Evolutionary conservation across 2,888 invertebrate species (phyloP).

Genomic region (Cynaeus angustus): DNA sequence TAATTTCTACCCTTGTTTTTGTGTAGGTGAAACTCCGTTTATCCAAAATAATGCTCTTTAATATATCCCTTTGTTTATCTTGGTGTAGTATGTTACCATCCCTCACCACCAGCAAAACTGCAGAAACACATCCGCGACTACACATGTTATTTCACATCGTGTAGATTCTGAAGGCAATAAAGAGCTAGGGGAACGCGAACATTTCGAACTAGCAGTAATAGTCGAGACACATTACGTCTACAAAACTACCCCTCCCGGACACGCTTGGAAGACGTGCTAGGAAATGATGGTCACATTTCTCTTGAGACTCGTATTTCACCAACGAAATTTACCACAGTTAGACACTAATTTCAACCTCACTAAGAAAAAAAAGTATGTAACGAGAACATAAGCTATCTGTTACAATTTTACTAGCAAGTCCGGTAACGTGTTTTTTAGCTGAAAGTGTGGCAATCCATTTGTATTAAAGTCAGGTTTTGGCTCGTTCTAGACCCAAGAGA

Average conservation of each 20-base stretch:
- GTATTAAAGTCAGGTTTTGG: slow-evolving; percentile 44
- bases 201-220: slow-evolving; percentile 61
- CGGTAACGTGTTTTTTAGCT: slow-evolving; percentile 6
- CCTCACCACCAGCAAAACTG: neutral
- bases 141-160: slow-evolving; percentile 50
- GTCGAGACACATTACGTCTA: slow-evolving; percentile 63
- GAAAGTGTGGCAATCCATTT: slow-evolving; percentile 30
- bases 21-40: too few species aligned
- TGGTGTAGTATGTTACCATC: neutral
- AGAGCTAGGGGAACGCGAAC: slow-evolving; percentile 51
- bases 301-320: slow-evolving; percentile 46
- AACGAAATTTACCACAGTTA: slow-evolving; percentile 30
- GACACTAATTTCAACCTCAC: slow-evolving; percentile 3
- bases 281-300: slow-evolving; percentile 51
- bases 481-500: slow-evolving; percentile 53
- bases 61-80: neutral
- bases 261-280: slow-evolving; percentile 46
- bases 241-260: slow-evolving; percentile 60
- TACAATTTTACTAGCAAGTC: slow-evolving; percentile 14
- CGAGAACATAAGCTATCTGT: neutral
- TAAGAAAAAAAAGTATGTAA: neutral
- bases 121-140: slow-evolving; percentile 12
- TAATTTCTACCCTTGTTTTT: too few species aligned
- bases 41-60: neutral
- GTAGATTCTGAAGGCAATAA: slow-evolving; percentile 48